A percentile compares a stretch with the other conserved stretches of the same genome.
Evolutionary conservation across 2,888 invertebrate genomes (phyloP).

Genomic region (Heliconius erato): DNA sequence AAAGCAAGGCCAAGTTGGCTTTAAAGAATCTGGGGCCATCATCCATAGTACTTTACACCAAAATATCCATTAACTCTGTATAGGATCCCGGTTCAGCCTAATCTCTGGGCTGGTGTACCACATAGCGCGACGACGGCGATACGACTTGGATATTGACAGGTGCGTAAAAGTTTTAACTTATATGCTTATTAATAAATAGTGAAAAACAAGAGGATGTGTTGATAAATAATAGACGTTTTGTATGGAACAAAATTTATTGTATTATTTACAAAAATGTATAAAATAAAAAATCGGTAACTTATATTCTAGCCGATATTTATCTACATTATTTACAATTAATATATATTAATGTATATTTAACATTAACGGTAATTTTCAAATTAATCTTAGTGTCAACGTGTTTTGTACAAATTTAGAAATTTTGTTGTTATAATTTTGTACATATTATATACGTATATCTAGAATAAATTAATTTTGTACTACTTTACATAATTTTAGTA

Average conservation of each 20-base stretch:
- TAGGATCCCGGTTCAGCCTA: no score
- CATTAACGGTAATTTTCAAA: constrained; percentile 14
- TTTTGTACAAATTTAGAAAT: no score
- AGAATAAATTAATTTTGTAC: constrained; percentile 7
- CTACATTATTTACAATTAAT: constrained; percentile 77
- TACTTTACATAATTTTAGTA: neutral
- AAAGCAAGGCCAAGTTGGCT: no score
- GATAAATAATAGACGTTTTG: constrained; percentile 41
- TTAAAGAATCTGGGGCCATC: no score
- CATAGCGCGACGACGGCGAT: no score
- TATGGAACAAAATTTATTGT: constrained; percentile 59
- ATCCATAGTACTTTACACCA: no score
- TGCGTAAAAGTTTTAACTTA: no score
- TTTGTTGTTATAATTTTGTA: neutral
- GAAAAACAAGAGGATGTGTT: neutral
- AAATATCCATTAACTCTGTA: no score
- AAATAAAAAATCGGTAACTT: constrained; percentile 59
- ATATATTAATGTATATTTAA: constrained; percentile 25
- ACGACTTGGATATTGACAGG: no score
- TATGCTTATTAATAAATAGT: neutral
- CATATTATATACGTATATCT: neutral
- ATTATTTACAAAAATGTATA: constrained; percentile 67
- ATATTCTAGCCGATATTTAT: constrained; percentile 63
- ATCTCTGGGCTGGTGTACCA: no score
- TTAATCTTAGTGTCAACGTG: no score